phyloP scores from a whole-genome alignment of 2,797 vertebrate genomes.

The Acrossocheilus fasciatus region DNA sequence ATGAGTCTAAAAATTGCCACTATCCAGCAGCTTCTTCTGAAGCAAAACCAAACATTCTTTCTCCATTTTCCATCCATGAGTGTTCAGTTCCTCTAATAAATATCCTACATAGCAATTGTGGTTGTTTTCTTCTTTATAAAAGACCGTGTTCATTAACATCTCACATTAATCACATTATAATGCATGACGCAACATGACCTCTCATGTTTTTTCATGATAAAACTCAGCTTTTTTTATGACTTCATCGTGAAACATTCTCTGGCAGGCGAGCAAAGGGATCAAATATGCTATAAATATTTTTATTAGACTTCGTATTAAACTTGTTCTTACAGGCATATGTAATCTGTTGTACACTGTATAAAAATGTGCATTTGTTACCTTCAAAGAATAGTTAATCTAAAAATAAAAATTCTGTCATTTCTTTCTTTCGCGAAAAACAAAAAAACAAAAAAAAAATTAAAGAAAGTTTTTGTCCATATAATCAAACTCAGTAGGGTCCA shows the following conservation, averaged over 20 bases:
- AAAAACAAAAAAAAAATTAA: background rate
- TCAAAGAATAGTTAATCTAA: background rate
- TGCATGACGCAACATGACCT: background rate
- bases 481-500: background rate
- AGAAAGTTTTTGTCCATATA: background rate
- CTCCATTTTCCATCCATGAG: background rate
- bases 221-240: slow-evolving; percentile 9
- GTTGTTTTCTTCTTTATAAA: background rate
- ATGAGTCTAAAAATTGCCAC: background rate
- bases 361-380: background rate
- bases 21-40: background rate
- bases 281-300: slow-evolving; percentile 1
- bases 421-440: background rate
- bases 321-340: background rate
- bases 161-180: background rate
- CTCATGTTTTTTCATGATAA: background rate
- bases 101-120: background rate
- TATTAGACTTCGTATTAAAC: background rate
- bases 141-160: background rate
- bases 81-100: background rate
- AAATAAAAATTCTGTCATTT: background rate
- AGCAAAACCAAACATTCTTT: background rate
- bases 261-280: slow-evolving; percentile 1
- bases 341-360: background rate
- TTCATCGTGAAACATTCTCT: slow-evolving; percentile 6